Evolutionary conservation across 2,113 vertebrate species (phyloP), one percentile per base, ranked within the genome.

Genomic region (Phaetusa simplex): DNA sequence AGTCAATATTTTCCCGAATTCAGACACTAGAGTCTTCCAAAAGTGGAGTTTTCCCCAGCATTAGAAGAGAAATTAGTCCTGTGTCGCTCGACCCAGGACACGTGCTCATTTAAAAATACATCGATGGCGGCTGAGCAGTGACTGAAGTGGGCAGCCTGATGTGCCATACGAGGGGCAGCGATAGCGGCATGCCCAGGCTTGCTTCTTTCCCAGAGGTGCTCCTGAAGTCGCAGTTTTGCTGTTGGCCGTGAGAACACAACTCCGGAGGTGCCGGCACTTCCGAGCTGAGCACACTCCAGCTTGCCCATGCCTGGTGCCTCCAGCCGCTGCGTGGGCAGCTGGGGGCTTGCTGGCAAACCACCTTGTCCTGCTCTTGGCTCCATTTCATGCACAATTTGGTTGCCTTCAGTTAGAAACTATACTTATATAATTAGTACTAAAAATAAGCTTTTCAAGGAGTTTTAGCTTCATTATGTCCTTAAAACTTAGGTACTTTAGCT

Each of bases 241-340:
- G 18, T 40, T 66, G 64, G 40, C 50, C 10, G 0, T 66, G 55
- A 74, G 82, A 45, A 58, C 76, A 30, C 0, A 0, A 47, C 36
- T 80, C 49, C 2, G 3, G 83, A 65, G 40, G 21, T 62, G 53
- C 30, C 2, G 6, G 30, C 0, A 2, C 50, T 93, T 56, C 58
- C 2, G 5, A 70, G 16, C 27, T 11, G 65, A 58, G 49, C 64
- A 12, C 13, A 3, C 1, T 84, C 12, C 69, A n/a, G 20, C 40
- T 49, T 81, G 49, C 40, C 24, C 0, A 0, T 7, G 15, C 43
- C 56, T 11, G 4, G 30, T 73, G 30, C 14, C 58, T 65, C 38
- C 43, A 71, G 52, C 16, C 5, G 1, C 88, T 47, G n/a, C 7
- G 6, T 56, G 45, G 15, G 56, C 74, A 91, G 49, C 40, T 1